Evolutionary conservation across 2,888 invertebrate species (phyloP).

Genomic region (Chymomyza fuscimana): DNA sequence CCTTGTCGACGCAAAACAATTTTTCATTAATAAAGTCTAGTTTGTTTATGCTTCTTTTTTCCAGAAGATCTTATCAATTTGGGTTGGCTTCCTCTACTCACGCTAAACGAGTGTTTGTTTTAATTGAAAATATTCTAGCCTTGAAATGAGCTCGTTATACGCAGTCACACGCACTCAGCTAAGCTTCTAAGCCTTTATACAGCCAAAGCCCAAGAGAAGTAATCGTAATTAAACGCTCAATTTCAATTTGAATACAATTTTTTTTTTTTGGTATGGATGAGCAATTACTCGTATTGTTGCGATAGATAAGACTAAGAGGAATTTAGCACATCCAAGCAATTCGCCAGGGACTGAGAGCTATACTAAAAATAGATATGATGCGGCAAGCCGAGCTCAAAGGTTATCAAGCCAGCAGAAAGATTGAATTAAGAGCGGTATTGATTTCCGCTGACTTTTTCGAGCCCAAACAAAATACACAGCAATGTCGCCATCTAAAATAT

Average conservation of each 20-base stretch:
- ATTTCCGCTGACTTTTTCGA: conserved; percentile 46
- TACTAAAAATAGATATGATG: conserved; percentile 67
- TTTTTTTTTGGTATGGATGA: background rate
- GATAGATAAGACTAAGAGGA: conserved; percentile 44
- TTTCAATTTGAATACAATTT: conserved; percentile 7
- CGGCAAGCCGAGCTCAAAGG: conserved; percentile 31
- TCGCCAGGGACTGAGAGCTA: conserved; percentile 6
- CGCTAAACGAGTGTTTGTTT: conserved; percentile 34
- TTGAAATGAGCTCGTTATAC: conserved; percentile 51
- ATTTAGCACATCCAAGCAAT: conserved; percentile 14
- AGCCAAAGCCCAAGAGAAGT: background rate
- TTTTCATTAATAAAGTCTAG: conserved; percentile 39
- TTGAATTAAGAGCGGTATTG: conserved; percentile 23
- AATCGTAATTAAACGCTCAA: conserved; percentile 4
- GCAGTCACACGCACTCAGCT: conserved; percentile 21
- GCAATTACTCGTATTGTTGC: conserved; percentile 16
- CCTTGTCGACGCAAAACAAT: conserved; percentile 30
- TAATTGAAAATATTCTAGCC: conserved; percentile 67
- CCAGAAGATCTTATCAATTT: conserved; percentile 61
- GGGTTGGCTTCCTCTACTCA: conserved; percentile 37
- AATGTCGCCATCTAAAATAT: conserved; percentile 1
- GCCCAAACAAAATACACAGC: background rate
- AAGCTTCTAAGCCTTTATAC: conserved; percentile 33
- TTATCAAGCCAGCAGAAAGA: conserved; percentile 37
- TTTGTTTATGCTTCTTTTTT: conserved; percentile 26